A percentile compares a stretch with the other conserved stretches of the same genome.
Conservation (phyloP, 2,797 vertebrate genomes). For the Delichon dasypus region DNA sequence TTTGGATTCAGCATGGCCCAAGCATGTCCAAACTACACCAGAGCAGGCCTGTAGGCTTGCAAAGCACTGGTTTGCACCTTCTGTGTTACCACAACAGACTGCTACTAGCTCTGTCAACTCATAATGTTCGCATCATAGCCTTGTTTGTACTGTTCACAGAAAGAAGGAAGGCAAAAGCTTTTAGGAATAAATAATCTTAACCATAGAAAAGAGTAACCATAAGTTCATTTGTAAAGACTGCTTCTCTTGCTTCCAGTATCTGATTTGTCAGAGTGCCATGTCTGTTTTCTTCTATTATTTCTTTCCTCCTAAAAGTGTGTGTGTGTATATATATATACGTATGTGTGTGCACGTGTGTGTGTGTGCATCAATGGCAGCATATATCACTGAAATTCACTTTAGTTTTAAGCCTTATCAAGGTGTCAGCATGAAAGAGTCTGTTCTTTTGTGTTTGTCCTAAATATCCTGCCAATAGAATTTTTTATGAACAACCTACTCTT, state of each 20-base stretch:
- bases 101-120: background rate
- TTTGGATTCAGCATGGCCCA: background rate
- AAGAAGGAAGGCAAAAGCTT: background rate
- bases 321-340: rapidly evolving
- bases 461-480: background rate
- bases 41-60: background rate
- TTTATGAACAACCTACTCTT: background rate
- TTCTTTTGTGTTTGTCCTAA: background rate
- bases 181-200: background rate
- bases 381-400: background rate
- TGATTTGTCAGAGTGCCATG: background rate
- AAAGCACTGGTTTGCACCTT: background rate
- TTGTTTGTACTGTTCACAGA: background rate
- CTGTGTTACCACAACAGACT: background rate
- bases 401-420: background rate
- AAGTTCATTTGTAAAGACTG: background rate
- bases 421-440: background rate
- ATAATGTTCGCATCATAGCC: background rate
- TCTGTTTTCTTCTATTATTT: background rate
- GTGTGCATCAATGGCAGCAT: background rate
- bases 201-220: background rate
- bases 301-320: background rate
- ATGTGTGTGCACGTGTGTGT: too few relatives aligned
- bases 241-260: background rate
- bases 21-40: background rate